Base-by-base conservation (phyloP, 2,797 vertebrate genomes). In the Cephalopachus bancanus region DNA sequence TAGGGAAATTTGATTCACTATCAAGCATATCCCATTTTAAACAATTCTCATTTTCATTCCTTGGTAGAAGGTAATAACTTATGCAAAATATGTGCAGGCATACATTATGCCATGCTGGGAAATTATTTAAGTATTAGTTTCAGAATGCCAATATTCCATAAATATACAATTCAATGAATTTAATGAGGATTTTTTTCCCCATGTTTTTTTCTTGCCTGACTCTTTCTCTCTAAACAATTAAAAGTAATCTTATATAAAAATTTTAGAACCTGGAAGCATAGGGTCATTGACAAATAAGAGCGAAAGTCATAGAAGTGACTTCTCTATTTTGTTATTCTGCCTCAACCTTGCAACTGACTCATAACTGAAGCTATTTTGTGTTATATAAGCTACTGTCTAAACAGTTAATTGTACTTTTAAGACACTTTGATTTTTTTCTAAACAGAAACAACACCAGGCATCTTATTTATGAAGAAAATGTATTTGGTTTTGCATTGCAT, bases 1-100 rank as follows among this genome's bases (percentile, higher is more conserved):
- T 85, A 97, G 94, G 59, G 64, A 94, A 97, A 96, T 97, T 75
- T 97, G 95, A 97, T 94, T 97, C 97, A 97, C 90, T 97, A 97
- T 96, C 96, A 97, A 97, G 86, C 90, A 97, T 97, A 97, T 94
- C 81, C 96, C 93, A 89, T 97, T 97, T 98, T 96, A 97, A 96
- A 97, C 97, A 97, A 97, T 97, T 96, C 96, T 97, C 83, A 97
- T 97, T 97, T 98, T 95, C 97, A 84, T 96, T 96, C 94, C 83
- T 93, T 95, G 51, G 83, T 97, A 28, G 93, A 97, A 96, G 83
- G 95, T 95, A 97, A 97, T 97, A 98, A 97, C 72, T 96, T 98
- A 97, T 97, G 97, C 95, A 97, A 97, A 97, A 93, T 96, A 97
- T 65, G 93, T 91, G 72, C 86, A 93, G 60, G 76, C 86, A 93